These are phyloP conservation scores for Bombus pascuorum DNA, from an alignment of 1,140 invertebrate species.

Conservation along the genomic window DNA sequence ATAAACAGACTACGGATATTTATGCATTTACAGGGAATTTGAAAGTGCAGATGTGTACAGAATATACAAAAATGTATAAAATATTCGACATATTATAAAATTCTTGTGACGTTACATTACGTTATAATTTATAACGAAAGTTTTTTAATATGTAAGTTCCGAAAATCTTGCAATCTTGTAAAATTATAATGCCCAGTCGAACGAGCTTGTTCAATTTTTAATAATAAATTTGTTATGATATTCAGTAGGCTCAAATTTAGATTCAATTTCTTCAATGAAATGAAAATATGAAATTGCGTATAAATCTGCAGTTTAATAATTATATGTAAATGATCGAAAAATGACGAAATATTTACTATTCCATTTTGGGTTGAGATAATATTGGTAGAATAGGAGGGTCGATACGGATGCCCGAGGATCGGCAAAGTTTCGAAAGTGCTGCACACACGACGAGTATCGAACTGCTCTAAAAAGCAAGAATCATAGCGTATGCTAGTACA, in stretches of 20 bases:
- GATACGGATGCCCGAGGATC: no score
- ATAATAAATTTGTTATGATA: no score
- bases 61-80: no score
- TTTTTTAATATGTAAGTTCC: no score
- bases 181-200: no score
- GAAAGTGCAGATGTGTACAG: background rate
- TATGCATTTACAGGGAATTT: background rate
- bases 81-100: no score
- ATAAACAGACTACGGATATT: background rate
- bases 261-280: no score
- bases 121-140: background rate
- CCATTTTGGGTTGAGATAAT: background rate
- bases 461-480: conserved; percentile 16
- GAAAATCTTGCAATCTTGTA: no score
- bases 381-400: background rate
- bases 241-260: no score
- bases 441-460: background rate
- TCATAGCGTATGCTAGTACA: background rate
- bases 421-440: background rate
- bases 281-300: no score
- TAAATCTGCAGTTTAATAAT: background rate
- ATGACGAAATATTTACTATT: background rate
- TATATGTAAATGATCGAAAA: background rate
- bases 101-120: no score
- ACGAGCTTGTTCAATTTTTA: no score